Conservation (phyloP, 2,113 vertebrate genomes). For the Tupaia tana region DNA sequence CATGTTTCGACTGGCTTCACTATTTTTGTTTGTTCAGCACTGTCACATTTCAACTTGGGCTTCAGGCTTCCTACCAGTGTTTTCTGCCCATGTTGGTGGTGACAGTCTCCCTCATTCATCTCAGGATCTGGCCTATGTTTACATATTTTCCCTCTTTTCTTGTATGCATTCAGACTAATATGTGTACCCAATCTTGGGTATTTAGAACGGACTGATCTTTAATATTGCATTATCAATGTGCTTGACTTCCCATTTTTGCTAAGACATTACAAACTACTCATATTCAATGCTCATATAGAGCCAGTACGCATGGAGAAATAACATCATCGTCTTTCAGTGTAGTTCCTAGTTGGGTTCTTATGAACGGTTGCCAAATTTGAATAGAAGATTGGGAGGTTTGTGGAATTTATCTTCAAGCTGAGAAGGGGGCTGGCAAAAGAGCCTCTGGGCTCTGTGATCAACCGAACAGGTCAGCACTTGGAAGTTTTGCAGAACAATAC, state of each 20-base stretch:
- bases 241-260: slow-evolving; percentile 45
- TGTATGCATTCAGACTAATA: background rate
- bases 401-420: slow-evolving; percentile 61
- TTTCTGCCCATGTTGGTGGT: background rate
- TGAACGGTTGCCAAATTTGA: slow-evolving; percentile 67
- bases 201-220: slow-evolving; percentile 28
- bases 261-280: slow-evolving; percentile 18
- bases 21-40: slow-evolving; percentile 44
- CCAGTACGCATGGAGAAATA: background rate
- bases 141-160: slow-evolving; percentile 13
- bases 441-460: slow-evolving; percentile 78
- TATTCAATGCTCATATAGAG: slow-evolving; percentile 1
- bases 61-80: background rate
- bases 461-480: slow-evolving; percentile 70
- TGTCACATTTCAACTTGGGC: slow-evolving; percentile 8
- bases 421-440: slow-evolving; percentile 77
- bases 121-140: background rate
- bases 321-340: background rate
- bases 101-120: background rate
- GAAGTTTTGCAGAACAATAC: slow-evolving; percentile 79
- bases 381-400: slow-evolving; percentile 64
- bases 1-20: slow-evolving; percentile 4
- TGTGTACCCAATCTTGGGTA: background rate
- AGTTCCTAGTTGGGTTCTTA: slow-evolving; percentile 41
- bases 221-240: background rate